Evolutionary conservation across 1,140 invertebrate species (phyloP).

Genomic region (Melanaphis sacchari): DNA sequence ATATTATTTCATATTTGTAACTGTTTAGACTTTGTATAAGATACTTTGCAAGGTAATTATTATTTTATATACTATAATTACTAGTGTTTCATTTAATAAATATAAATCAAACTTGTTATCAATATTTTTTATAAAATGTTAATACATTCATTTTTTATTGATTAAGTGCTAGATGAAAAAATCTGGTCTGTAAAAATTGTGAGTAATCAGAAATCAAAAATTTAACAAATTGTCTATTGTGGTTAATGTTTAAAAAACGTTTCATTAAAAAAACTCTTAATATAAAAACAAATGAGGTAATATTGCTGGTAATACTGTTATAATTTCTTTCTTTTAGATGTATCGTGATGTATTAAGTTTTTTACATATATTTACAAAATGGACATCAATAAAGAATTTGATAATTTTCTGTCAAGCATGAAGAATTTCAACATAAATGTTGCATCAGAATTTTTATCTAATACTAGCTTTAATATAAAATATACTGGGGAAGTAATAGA

Average conservation of each 20-base stretch:
- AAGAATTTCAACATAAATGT: not conserved
- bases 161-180: not conserved
- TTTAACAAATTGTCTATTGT: not conserved
- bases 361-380: conserved; percentile 43
- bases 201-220: not conserved
- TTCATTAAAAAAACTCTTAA: not conserved
- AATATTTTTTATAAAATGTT: not conserved
- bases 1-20: not conserved
- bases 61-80: not conserved
- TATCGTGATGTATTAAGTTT: conserved; percentile 12
- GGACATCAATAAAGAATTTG: conserved; percentile 15
- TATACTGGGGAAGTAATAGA: not conserved
- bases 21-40: not conserved
- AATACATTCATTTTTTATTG: not conserved
- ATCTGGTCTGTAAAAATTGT: not conserved
- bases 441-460: not conserved
- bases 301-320: conserved; percentile 17
- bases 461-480: not conserved
- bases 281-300: not conserved
- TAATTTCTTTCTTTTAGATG: conserved; percentile 50
- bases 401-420: conserved; percentile 23
- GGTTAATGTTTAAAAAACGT: not conserved
- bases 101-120: not conserved
- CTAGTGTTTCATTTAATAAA: too few species aligned
- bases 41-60: not conserved